phyloP scores from a whole-genome alignment of 2,888 invertebrate genomes.

The Hedychridium roseum region DNA sequence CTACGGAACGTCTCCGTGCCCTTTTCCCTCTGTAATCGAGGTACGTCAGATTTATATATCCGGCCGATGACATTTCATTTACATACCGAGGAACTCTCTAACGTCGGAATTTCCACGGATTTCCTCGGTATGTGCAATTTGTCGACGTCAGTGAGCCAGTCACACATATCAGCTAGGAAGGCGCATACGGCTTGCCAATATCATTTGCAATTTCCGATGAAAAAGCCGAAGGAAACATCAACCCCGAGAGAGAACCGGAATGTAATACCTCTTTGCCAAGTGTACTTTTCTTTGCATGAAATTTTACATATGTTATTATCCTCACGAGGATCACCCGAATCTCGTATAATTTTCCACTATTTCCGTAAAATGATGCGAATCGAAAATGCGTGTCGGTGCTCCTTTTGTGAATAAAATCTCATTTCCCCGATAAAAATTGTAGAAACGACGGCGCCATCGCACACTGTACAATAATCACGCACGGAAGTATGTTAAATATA shows the following conservation, averaged over 20 bases:
- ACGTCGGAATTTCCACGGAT: background rate
- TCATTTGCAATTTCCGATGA: background rate
- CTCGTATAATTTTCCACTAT: too few species aligned
- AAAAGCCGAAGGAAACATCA: too few species aligned
- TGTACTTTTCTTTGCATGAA: too few species aligned
- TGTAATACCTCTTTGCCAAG: too few species aligned
- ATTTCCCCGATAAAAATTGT: conserved; percentile 15
- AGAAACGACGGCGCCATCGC: conserved; percentile 34
- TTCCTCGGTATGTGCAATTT: background rate
- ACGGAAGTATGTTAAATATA: conserved; percentile 25
- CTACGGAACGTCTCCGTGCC: too few species aligned
- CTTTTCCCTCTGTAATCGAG: too few species aligned
- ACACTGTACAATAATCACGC: conserved; percentile 52
- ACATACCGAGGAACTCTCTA: background rate
- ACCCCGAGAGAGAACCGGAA: too few species aligned
- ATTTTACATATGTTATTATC: too few species aligned
- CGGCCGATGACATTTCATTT: background rate
- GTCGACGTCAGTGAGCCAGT: background rate
- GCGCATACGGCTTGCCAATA: conserved; percentile 1
- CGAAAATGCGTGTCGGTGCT: conserved; percentile 12
- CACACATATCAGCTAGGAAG: background rate
- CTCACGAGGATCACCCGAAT: too few species aligned
- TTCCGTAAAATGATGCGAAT: too few species aligned
- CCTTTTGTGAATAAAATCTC: conserved; percentile 39
- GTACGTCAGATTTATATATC: too few species aligned